Base-by-base conservation (phyloP, 2,888 invertebrate genomes). In the Agrochola macilenta region DNA sequence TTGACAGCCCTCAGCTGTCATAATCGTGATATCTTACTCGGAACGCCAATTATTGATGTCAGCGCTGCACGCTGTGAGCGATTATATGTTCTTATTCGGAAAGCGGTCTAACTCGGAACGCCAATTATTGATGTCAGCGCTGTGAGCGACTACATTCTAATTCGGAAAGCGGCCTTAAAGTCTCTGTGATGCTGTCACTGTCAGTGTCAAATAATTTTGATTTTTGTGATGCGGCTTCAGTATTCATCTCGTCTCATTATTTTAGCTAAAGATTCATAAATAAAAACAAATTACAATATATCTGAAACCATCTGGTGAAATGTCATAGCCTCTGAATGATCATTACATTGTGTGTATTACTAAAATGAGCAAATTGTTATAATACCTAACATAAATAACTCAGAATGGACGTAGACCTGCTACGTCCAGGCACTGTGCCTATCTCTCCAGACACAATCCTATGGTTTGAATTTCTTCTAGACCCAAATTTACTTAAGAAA, bases 401-500 rank as follows among this genome's bases (percentile, higher is more conserved):
- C 52, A 72, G 57, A 89, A 98, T 98, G 98, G 98, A 98, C 92
- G 98, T 98, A 7, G 98, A 98, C 94, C 97, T 98, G 83, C 94
- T 98, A 77, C 96, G 98, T 87, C 98, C 98, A 43, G 98, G 98
- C 90, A 98, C 98, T 26, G 98, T 98, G 70, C 98, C 98, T 2
- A 97, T 98, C 90, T 98, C 98, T n/a, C 98, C 98, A 0, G 98
- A 98, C 89, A 98, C 98, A 14, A 97, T 98, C 75, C 94, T 99
- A 58, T 99, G 99, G 99, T 99, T 99, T 94, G 99, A 99, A 95
- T 99, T 99, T 96, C 97, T 99, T 30, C 96, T 99, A 58, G 98
- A 99, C 93, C 98, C 98, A n/a, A 97, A 98, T 84, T 97, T 99
- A 74, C 95, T 99, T 30, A 97, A 98, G 83, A 97, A 97, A 84